Evolutionary conservation across 2,888 invertebrate species (phyloP).

Genomic region (Synanthedon tipuliformis): DNA sequence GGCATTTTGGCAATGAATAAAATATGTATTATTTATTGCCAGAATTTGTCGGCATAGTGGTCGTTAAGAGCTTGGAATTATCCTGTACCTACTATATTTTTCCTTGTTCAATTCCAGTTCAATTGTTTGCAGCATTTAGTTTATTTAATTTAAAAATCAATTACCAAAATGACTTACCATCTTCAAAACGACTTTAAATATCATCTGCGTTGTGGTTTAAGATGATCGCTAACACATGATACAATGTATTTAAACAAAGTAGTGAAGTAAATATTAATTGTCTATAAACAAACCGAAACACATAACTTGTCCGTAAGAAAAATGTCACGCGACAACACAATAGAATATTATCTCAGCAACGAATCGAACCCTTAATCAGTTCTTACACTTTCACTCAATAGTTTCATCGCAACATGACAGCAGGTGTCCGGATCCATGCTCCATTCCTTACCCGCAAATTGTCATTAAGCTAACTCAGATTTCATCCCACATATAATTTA

Average conservation of each 20-base stretch:
- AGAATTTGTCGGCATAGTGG: too few relatives aligned
- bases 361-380: neutral
- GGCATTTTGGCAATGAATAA: too few relatives aligned
- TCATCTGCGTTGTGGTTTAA: neutral
- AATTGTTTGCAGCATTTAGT: too few relatives aligned
- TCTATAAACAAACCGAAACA: neutral
- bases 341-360: slow-evolving; percentile 10
- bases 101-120: too few relatives aligned
- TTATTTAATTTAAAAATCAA: too few relatives aligned
- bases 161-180: neutral
- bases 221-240: neutral
- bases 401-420: slow-evolving; percentile 33
- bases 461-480: slow-evolving; percentile 8
- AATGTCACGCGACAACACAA: neutral
- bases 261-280: neutral
- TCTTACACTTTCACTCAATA: slow-evolving; percentile 11
- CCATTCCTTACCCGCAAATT: slow-evolving; percentile 23
- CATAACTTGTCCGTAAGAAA: neutral
- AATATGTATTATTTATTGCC: too few relatives aligned
- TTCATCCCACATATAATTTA: neutral
- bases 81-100: too few relatives aligned
- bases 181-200: neutral
- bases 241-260: neutral
- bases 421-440: slow-evolving; percentile 27
- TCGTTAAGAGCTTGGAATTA: too few relatives aligned